phyloP scores from a whole-genome alignment of 2,888 invertebrate genomes.

The Euphydryas editha region DNA sequence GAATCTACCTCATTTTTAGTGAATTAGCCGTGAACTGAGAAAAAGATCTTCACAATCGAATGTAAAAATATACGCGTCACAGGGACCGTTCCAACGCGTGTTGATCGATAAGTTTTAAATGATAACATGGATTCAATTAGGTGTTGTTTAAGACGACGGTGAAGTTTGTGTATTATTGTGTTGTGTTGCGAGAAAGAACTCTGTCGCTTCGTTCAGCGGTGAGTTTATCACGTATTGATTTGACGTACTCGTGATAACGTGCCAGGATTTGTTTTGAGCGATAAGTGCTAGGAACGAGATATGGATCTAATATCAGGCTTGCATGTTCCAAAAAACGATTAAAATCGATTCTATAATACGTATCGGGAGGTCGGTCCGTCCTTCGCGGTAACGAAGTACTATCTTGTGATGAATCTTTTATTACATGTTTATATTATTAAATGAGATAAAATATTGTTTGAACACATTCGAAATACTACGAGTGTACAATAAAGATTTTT shows the following conservation, averaged over 20 bases:
- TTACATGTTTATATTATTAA: not conserved
- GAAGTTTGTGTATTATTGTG: slow-evolving; percentile 60
- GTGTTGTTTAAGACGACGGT: slow-evolving; percentile 70
- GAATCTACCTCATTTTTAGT: slow-evolving; percentile 2
- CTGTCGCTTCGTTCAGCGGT: slow-evolving; percentile 56
- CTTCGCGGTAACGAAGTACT: slow-evolving; percentile 10
- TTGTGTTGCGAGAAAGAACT: slow-evolving; percentile 48
- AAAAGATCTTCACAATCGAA: slow-evolving; percentile 71
- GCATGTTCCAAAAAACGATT: slow-evolving; percentile 33
- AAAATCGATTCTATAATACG: slow-evolving; percentile 25
- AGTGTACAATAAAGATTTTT: not conserved
- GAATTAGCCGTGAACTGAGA: slow-evolving; percentile 41
- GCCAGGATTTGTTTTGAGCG: slow-evolving; percentile 69
- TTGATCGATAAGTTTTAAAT: slow-evolving; percentile 82
- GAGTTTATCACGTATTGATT: slow-evolving; percentile 62
- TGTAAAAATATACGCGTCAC: slow-evolving; percentile 81
- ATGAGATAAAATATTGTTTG: too few species aligned
- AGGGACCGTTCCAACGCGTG: slow-evolving; percentile 73
- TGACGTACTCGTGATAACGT: slow-evolving; percentile 64
- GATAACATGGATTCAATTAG: slow-evolving; percentile 82
- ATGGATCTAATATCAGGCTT: slow-evolving; percentile 28
- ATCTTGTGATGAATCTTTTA: slow-evolving; percentile 3
- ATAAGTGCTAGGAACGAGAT: slow-evolving; percentile 33
- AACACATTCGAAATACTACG: not conserved
- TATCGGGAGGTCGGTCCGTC: slow-evolving; percentile 30